Evolutionary conservation across 2,113 vertebrate species (phyloP).

Genomic region (Paradisaea rubra): DNA sequence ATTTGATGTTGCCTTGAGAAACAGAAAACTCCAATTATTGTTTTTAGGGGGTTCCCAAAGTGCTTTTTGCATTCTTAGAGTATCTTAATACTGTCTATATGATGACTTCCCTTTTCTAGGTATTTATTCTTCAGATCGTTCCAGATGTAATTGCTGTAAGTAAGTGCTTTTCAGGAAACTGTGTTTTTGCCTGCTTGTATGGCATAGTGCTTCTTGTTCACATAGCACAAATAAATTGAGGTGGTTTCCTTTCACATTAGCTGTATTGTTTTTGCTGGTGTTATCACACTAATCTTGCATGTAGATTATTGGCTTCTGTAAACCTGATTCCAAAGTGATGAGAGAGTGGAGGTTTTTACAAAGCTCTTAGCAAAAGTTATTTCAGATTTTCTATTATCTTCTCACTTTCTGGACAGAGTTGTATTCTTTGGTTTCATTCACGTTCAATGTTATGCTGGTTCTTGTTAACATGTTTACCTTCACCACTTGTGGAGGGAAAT

Average conservation of each 20-base stretch:
- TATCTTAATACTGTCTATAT: not conserved
- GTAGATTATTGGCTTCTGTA: not conserved
- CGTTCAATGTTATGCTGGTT: rapidly evolving
- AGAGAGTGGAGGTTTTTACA: not conserved
- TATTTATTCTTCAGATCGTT: not conserved
- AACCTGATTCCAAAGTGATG: not conserved
- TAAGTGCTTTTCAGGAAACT: not conserved
- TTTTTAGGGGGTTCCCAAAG: not conserved
- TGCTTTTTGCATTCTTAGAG: not conserved
- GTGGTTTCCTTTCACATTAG: not conserved
- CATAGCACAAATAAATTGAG: not conserved
- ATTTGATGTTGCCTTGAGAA: not conserved
- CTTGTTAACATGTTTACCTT: not conserved
- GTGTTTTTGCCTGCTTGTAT: not conserved
- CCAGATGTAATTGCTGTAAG: not conserved
- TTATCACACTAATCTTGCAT: not conserved
- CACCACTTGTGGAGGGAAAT: not conserved
- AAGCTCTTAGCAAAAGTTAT: not conserved
- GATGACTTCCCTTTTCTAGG: not conserved
- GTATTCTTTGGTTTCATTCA: not conserved
- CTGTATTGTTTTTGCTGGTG: not conserved
- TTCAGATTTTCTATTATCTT: not conserved
- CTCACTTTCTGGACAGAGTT: not conserved
- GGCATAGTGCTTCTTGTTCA: not conserved
- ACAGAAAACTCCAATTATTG: not conserved